phyloP scores from a whole-genome alignment of 2,888 invertebrate species.

The Nebria salina region DNA sequence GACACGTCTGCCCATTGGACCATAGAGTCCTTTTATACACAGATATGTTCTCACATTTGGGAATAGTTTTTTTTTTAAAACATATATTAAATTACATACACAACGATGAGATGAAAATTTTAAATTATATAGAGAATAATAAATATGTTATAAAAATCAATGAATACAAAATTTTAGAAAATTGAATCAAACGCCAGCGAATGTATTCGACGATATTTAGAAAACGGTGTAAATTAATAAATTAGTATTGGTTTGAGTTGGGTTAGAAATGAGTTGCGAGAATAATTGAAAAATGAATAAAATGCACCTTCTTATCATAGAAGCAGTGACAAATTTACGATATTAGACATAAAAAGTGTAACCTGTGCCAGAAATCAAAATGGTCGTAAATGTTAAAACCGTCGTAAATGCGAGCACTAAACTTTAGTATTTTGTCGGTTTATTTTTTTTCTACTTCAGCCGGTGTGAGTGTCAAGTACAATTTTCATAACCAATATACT shows the following conservation, averaged over 20 bases:
- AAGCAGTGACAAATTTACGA: background rate
- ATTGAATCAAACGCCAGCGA: too few species aligned
- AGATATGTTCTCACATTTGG: constrained; percentile 1
- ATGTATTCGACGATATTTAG: too few species aligned
- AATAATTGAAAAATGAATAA: background rate
- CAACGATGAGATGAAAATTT: too few species aligned
- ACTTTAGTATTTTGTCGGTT: background rate
- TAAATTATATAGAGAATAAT: too few species aligned
- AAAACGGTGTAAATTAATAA: too few species aligned
- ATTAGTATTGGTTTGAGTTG: too few species aligned
- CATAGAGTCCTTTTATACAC: background rate
- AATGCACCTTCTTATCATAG: background rate
- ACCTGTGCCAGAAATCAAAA: background rate
- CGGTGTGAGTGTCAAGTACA: constrained; percentile 3
- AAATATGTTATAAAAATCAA: too few species aligned
- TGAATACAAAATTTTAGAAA: too few species aligned
- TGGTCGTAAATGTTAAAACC: constrained; percentile 1
- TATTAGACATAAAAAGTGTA: background rate
- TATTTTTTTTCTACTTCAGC: background rate
- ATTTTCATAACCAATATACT: constrained; percentile 2
- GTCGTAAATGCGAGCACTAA: background rate
- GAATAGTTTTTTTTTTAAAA: background rate
- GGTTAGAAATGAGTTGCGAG: too few species aligned
- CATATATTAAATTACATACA: background rate
- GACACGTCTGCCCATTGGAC: background rate